Percentiles rank a stretch among this genome's conserved stretches.
These are phyloP conservation scores for Spinus pinus DNA, from an alignment of 2,797 vertebrate species.

Conservation along the genomic window DNA sequence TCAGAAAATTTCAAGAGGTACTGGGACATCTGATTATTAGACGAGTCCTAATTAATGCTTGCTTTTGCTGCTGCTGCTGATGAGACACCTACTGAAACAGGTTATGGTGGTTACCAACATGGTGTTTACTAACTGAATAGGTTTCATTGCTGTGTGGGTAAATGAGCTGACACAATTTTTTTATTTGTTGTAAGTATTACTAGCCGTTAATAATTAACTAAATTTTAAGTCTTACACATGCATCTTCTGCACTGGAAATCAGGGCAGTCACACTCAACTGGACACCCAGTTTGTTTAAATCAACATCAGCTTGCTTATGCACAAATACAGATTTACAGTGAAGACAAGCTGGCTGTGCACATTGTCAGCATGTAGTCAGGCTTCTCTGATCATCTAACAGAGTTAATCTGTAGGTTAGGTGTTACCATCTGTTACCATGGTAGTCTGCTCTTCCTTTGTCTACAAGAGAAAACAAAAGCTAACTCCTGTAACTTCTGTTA, in stretches of 20 bases:
- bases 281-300: background rate
- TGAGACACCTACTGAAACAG: background rate
- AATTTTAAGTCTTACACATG: background rate
- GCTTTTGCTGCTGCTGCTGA: background rate
- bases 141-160: rapidly evolving
- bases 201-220: background rate
- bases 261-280: background rate
- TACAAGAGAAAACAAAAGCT: background rate
- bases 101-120: background rate
- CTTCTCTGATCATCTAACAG: background rate
- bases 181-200: background rate
- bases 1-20: background rate
- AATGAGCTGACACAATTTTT: background rate
- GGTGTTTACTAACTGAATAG: background rate
- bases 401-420: background rate
- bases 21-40: background rate
- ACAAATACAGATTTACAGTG: background rate
- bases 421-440: background rate
- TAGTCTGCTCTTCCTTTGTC: background rate
- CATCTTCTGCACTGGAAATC: background rate
- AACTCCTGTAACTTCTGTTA: background rate
- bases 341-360: background rate
- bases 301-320: background rate
- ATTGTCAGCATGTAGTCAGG: background rate
- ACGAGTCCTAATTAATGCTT: background rate